phyloP scores from a whole-genome alignment of 2,888 invertebrate species.

The Noctua pronuba region DNA sequence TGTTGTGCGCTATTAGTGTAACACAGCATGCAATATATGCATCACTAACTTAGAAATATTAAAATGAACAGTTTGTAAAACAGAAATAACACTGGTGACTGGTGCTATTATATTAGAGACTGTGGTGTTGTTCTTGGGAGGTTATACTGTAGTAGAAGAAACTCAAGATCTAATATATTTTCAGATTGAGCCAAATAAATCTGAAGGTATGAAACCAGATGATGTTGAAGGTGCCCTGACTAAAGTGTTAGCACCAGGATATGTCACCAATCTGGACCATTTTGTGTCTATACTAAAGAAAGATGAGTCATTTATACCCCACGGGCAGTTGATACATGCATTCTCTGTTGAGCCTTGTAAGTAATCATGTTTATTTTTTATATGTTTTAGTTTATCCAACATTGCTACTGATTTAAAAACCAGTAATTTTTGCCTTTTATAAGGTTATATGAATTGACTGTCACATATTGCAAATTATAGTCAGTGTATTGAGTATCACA shows the following conservation, averaged over 20 bases:
- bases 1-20: background rate
- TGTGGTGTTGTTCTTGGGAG: constrained; percentile 12
- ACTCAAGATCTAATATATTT: constrained; percentile 4
- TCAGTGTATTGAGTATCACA: constrained; percentile 6
- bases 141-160: constrained; percentile 21
- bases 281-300: constrained; percentile 93
- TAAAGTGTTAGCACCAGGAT: constrained; percentile 93
- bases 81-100: background rate
- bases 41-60: background rate
- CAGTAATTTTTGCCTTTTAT: background rate
- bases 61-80: background rate
- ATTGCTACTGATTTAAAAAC: background rate
- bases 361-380: constrained; percentile 56
- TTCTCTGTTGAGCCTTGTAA: constrained; percentile 88
- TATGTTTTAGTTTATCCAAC: background rate
- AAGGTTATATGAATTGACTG: constrained; percentile 7
- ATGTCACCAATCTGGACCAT: constrained; percentile 93
- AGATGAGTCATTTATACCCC: constrained; percentile 94
- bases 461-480: constrained; percentile 17
- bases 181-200: constrained; percentile 90
- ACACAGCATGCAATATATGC: background rate
- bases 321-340: constrained; percentile 92
- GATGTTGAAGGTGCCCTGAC: constrained; percentile 93
- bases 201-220: constrained; percentile 93
- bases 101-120: background rate